Percentiles rank a stretch among this genome's conserved stretches.
phyloP scores from a whole-genome alignment of 2,888 invertebrate genomes.

The Athetis lepigone region DNA sequence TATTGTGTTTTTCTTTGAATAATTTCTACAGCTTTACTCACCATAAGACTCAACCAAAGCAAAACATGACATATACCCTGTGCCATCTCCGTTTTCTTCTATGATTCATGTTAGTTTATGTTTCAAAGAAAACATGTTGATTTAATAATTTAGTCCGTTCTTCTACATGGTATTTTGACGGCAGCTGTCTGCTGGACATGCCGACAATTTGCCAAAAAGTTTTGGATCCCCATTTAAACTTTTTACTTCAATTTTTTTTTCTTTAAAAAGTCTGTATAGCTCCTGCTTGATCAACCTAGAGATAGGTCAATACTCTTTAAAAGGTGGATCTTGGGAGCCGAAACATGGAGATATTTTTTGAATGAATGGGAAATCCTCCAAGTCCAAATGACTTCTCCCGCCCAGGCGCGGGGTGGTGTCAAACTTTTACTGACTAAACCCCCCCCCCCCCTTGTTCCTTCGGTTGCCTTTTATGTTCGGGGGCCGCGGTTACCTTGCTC shows the following conservation, averaged over 20 bases:
- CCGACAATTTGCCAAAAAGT: background rate
- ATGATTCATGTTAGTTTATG: slow-evolving; percentile 52
- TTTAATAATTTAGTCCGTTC: slow-evolving; percentile 39
- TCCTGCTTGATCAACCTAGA: too few relatives aligned
- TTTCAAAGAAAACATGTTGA: slow-evolving; percentile 50
- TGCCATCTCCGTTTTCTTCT: slow-evolving; percentile 52
- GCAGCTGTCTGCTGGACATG: slow-evolving; percentile 36
- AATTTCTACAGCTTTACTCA: slow-evolving; percentile 60
- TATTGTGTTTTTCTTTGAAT: background rate
- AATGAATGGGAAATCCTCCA: too few relatives aligned
- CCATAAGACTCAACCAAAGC: slow-evolving; percentile 75
- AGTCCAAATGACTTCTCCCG: too few relatives aligned
- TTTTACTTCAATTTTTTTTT: background rate
- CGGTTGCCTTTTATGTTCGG: too few relatives aligned
- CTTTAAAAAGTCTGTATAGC: background rate
- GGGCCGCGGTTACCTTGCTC: too few relatives aligned
- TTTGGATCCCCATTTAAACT: background rate
- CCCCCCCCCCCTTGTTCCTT: too few relatives aligned
- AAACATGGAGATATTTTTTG: too few relatives aligned
- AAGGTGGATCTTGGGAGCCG: too few relatives aligned
- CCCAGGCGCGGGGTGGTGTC: too few relatives aligned
- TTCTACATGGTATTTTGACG: slow-evolving; percentile 53
- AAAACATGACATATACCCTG: slow-evolving; percentile 63
- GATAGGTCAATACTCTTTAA: too few relatives aligned
- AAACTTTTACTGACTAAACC: too few relatives aligned